Conservation (phyloP, 2,888 invertebrate genomes). For the Phania funesta region DNA sequence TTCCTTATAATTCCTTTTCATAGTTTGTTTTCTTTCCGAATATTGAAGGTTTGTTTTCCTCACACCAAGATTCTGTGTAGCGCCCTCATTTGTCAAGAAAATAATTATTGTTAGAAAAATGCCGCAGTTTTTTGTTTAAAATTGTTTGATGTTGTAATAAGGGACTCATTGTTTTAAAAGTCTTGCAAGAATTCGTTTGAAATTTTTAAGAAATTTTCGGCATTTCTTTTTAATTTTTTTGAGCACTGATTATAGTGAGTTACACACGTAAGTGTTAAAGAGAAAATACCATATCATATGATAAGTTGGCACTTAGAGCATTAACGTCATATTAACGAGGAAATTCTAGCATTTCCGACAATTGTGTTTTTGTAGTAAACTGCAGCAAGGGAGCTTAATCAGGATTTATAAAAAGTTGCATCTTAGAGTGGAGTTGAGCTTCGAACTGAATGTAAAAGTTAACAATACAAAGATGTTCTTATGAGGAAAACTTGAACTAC, state of each 20-base stretch:
- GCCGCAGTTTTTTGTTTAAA: constrained; percentile 22
- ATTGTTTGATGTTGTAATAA: constrained; percentile 23
- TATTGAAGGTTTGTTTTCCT: constrained; percentile 34
- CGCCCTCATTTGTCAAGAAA: constrained; percentile 20
- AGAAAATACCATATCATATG: not conserved
- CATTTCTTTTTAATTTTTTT: not conserved
- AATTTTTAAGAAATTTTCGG: not conserved
- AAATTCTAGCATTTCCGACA: too few species aligned
- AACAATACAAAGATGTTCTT: too few species aligned
- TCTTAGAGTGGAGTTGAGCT: too few species aligned
- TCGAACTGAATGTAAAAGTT: too few species aligned
- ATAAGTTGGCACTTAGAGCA: not conserved
- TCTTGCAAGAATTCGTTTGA: too few species aligned
- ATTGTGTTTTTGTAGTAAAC: too few species aligned
- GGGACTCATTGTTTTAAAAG: constrained; percentile 6
- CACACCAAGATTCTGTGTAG: not conserved
- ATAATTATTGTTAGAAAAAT: constrained; percentile 8
- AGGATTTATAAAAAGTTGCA: too few species aligned
- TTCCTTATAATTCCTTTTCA: not conserved
- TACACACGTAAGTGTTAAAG: not conserved
- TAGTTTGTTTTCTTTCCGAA: constrained; percentile 29
- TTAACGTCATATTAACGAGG: not conserved
- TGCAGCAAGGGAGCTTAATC: too few species aligned
- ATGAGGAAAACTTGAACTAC: too few species aligned
- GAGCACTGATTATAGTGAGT: not conserved